phyloP scores from a whole-genome alignment of 30 jellyfish, hydroid and myxozoan genomes.

The Aurelia sp. region DNA sequence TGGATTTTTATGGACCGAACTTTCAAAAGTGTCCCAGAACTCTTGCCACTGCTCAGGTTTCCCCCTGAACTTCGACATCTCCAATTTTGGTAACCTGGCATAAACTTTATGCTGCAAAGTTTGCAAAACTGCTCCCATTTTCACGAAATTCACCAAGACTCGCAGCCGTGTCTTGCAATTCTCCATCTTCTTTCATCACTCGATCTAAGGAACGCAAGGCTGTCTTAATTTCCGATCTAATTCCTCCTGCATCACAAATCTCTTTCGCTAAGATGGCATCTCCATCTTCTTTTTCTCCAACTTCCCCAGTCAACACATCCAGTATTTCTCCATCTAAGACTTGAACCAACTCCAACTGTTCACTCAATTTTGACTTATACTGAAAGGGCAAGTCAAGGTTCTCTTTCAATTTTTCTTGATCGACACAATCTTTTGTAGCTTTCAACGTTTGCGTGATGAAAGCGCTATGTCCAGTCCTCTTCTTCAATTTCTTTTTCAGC shows the following conservation, averaged over 20 bases:
- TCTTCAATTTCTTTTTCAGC: background rate
- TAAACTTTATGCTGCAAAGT: too few relatives aligned
- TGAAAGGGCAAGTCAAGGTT: background rate
- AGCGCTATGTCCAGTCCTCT: conserved; percentile 16
- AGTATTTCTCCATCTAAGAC: conserved; percentile 1
- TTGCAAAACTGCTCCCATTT: too few relatives aligned
- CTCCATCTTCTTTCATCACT: too few relatives aligned
- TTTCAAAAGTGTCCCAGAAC: too few relatives aligned
- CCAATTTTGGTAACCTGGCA: too few relatives aligned
- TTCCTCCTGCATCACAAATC: background rate
- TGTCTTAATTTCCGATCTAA: conserved; percentile 8
- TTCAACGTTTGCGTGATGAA: conserved; percentile 12
- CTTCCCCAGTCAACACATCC: conserved; percentile 13
- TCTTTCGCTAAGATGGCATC: background rate
- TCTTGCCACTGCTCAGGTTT: too few relatives aligned
- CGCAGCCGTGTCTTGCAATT: too few relatives aligned
- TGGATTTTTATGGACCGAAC: too few relatives aligned
- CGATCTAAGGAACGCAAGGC: conserved; percentile 1
- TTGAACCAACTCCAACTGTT: conserved; percentile 9
- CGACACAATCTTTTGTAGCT: conserved; percentile 2
- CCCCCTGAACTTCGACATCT: too few relatives aligned
- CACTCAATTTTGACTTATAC: background rate
- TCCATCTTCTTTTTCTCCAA: conserved; percentile 1
- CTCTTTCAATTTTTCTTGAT: background rate
- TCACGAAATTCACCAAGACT: too few relatives aligned